Evolutionary conservation across 2,797 vertebrate species (phyloP).

Genomic region (Philypnodon macrostomus): DNA sequence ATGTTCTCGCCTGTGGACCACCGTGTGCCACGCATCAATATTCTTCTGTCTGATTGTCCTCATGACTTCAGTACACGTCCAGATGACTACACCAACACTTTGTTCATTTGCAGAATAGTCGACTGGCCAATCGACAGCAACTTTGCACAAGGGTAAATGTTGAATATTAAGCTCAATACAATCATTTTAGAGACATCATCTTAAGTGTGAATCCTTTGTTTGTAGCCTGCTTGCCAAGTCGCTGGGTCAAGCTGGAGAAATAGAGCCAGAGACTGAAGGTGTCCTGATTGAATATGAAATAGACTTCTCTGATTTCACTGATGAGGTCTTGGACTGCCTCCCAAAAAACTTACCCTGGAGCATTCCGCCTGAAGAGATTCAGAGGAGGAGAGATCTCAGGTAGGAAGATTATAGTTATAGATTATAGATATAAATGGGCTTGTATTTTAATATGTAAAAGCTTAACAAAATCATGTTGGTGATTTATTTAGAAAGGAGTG

Average conservation of each 20-base stretch:
- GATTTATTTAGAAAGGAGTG: conserved; percentile 83
- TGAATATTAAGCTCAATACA: background rate
- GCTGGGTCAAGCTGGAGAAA: conserved; percentile 93
- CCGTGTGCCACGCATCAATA: conserved; percentile 88
- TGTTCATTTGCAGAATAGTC: conserved; percentile 92
- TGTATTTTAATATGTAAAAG: background rate
- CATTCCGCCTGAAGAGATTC: conserved; percentile 83
- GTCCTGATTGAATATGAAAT: conserved; percentile 91
- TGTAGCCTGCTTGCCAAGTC: conserved; percentile 86
- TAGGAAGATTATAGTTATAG: conserved; percentile 40
- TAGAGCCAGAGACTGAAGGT: conserved; percentile 95
- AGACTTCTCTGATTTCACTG: conserved; percentile 90
- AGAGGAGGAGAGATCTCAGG: conserved; percentile 89
- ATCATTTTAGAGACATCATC: background rate
- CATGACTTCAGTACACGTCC: conserved; percentile 80
- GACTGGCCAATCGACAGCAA: conserved; percentile 88
- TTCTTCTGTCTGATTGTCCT: conserved; percentile 88
- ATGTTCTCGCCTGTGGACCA: conserved; percentile 96
- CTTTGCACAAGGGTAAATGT: conserved; percentile 90
- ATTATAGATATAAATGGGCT: background rate
- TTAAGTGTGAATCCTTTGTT: background rate
- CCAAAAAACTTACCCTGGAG: conserved; percentile 87
- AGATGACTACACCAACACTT: conserved; percentile 81
- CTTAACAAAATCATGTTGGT: background rate
- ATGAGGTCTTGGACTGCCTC: conserved; percentile 86